Evolutionary conservation across 2,797 vertebrate species (phyloP), one percentile per base, ranked within the genome.

Genomic region (Hemibagrus guttatus): DNA sequence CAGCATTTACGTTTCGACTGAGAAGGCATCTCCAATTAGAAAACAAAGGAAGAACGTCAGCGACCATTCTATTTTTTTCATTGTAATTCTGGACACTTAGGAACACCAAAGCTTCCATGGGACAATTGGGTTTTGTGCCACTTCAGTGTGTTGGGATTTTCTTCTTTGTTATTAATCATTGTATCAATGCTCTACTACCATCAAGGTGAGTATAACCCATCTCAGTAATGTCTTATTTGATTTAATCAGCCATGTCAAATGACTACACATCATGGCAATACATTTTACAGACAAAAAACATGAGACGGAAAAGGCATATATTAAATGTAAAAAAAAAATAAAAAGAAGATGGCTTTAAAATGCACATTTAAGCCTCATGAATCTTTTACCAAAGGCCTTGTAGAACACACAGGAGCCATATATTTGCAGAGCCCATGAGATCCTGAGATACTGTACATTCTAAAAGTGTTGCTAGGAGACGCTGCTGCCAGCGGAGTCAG

Each of bases 391-490:
- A 93, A 93, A 94, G 93, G 90, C 91, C 91, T 92, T 94, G 91
- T 89, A 93, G 92, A 92, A 91, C 78, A 93, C 88, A 92, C 91
- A 87, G 92, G 90, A 90, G 88, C 91, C 93, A 89, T 94, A 92
- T 95, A 95, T 94, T 94, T 94, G 93, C 94, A 93, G 95, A 88
- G 91, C 92, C 92, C 94, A 92, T 93, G 93, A 94, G 92, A 93
- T 91, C 89, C 90, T 91, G 92, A 94, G 92, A 91, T 92, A 94
- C 87, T 94, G 93, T 93, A 95, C 92, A 92, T 93, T 91, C 91
- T 94, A 92, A 93, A 91, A 92, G 91, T 90, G 94, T 95, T 96
- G 94, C 93, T 95, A 96, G 95, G 94, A 94, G 95, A 95, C 95
- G 87, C 93, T 93, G 94, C 92, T 93, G 90, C 93, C 91, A 93